Conservation (phyloP, 1,140 invertebrate species). For the Drosophila obscura region DNA sequence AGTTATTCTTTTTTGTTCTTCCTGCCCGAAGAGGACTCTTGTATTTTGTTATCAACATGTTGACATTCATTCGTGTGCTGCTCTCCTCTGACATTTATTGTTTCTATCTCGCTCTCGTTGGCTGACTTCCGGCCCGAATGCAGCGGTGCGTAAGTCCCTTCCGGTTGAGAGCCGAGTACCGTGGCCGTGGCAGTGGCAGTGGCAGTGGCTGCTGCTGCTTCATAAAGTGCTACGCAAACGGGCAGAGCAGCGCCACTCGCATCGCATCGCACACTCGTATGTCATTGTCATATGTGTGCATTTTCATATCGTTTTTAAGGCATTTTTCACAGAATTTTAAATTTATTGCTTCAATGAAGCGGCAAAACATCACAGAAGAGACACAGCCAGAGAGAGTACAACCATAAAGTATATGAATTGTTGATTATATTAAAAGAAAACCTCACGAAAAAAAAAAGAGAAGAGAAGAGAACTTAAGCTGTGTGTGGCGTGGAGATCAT, state of each 20-base stretch:
- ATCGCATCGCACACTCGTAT: slow-evolving; percentile 11
- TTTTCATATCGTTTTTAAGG: slow-evolving; percentile 51
- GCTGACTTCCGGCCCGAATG: slow-evolving; percentile 66
- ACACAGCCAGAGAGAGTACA: not conserved
- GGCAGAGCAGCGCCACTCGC: not conserved
- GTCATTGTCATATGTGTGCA: slow-evolving; percentile 59
- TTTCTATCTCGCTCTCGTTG: slow-evolving; percentile 12
- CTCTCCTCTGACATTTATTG: slow-evolving; percentile 1
- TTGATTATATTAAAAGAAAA: slow-evolving; percentile 34
- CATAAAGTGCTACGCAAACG: slow-evolving; percentile 36
- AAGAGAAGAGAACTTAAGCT: not conserved
- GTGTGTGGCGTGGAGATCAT: not conserved
- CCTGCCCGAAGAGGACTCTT: slow-evolving; percentile 21
- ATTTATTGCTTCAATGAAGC: slow-evolving; percentile 76
- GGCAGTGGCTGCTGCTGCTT: slow-evolving; percentile 2
- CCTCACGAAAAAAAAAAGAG: slow-evolving; percentile 1
- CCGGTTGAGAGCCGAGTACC: slow-evolving; percentile 56
- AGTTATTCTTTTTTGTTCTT: slow-evolving; percentile 33
- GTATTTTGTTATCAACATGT: slow-evolving; percentile 77
- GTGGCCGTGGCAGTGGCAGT: too few species aligned
- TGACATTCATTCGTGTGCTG: slow-evolving; percentile 63
- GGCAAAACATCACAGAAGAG: slow-evolving; percentile 28
- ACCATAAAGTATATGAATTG: slow-evolving; percentile 47
- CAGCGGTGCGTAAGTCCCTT: slow-evolving; percentile 74
- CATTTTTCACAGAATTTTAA: slow-evolving; percentile 59